Conservation (phyloP, 2,797 vertebrate genomes). For the Manis crassicaudata region DNA sequence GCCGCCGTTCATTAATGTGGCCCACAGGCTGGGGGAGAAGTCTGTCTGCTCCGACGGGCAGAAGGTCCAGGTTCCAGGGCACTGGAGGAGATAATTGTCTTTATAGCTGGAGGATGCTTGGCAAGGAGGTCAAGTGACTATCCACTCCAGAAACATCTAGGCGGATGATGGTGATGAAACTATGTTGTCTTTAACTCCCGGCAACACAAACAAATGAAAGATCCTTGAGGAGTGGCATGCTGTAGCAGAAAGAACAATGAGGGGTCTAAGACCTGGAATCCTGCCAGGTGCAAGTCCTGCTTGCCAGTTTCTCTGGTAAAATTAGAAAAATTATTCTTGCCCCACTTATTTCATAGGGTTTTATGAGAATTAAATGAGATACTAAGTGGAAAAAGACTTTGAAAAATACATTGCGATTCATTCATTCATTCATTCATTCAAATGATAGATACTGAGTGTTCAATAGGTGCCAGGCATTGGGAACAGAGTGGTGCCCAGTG, state of each 20-base stretch:
- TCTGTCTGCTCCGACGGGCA: not conserved
- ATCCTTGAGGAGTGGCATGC: not conserved
- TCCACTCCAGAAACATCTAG: not conserved
- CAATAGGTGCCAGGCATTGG: not conserved
- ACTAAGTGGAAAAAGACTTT: not conserved
- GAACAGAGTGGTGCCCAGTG: not conserved
- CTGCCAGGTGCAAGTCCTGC: not conserved
- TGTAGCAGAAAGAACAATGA: not conserved
- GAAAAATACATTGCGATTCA: not conserved
- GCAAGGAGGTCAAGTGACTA: slow-evolving; percentile 57
- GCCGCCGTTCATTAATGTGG: slow-evolving; percentile 57
- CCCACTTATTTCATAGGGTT: not conserved
- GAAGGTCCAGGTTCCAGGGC: slow-evolving; percentile 72
- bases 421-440: not conserved
- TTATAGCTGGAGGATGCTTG: slow-evolving; percentile 59
- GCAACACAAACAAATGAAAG: not conserved
- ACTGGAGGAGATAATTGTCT: slow-evolving; percentile 80
- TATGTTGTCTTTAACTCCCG: slow-evolving; percentile 22
- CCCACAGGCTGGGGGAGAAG: slow-evolving; percentile 49
- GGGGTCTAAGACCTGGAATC: not conserved
- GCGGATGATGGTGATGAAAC: not conserved
- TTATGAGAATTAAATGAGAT: not conserved
- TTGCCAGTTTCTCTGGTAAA: not conserved
- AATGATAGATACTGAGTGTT: not conserved
- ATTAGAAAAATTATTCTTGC: not conserved